Conservation (phyloP, 30 jellyfish, hydroid and myxozoan genomes). For the Hydractinia echinata region DNA sequence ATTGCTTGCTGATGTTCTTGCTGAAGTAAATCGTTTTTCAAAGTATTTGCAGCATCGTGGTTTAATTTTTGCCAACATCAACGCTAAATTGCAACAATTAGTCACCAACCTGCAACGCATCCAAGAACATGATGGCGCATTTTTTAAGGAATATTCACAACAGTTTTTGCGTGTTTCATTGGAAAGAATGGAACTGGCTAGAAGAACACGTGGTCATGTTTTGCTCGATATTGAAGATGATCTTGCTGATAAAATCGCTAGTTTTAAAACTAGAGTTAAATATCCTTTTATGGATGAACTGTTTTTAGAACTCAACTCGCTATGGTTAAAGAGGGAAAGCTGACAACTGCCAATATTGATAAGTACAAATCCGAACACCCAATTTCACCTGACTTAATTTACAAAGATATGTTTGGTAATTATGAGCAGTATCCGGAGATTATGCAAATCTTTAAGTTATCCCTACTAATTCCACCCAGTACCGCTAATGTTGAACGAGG, state of each 20-base stretch:
- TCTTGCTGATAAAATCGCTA: not conserved
- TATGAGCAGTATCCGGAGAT: too few species aligned
- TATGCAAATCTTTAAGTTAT: not conserved
- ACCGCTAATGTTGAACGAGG: conserved; percentile 34
- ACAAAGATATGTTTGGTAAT: too few species aligned
- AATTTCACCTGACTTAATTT: too few species aligned
- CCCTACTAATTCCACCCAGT: conserved; percentile 20
- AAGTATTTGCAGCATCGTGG: not conserved
- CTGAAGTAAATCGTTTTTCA: not conserved
- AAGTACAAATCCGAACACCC: too few species aligned
- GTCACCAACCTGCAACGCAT: not conserved
- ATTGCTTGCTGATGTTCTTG: conserved; percentile 6
- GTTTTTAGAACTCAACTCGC: not conserved
- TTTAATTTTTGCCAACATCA: too few species aligned
- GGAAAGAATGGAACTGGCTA: not conserved
- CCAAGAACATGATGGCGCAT: not conserved
- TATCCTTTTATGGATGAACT: not conserved
- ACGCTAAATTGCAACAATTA: too few species aligned
- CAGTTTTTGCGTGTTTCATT: not conserved
- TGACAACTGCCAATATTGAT: too few species aligned
- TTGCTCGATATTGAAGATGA: not conserved
- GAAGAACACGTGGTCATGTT: not conserved
- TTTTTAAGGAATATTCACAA: not conserved
- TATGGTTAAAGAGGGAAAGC: too few species aligned
- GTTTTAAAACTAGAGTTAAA: not conserved